Evolutionary conservation across 2,888 invertebrate species (phyloP).

Genomic region (Ormyrus labotus): DNA sequence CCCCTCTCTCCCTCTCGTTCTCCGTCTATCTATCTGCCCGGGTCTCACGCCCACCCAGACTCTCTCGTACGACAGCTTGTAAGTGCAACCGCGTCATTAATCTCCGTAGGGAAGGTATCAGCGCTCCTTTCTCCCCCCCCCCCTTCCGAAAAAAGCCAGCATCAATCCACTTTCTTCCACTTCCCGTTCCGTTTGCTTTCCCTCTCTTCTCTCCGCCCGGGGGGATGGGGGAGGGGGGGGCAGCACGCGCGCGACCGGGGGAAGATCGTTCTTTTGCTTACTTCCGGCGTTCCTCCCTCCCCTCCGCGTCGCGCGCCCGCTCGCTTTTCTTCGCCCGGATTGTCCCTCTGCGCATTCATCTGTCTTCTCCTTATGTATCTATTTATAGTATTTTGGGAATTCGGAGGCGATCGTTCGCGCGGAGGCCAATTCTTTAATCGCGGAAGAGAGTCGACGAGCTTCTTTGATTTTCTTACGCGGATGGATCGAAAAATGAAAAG

Average conservation of each 20-base stretch:
- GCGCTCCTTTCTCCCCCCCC: conserved; percentile 13
- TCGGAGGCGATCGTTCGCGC: neutral
- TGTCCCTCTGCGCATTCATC: conserved; percentile 15
- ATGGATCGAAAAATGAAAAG: too few relatives aligned
- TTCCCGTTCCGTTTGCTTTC: conserved; percentile 39
- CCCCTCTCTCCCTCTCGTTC: conserved; percentile 8
- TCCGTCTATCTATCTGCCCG: neutral
- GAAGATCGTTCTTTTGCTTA: too few relatives aligned
- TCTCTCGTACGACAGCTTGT: conserved; percentile 44
- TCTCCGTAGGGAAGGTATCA: conserved; percentile 42
- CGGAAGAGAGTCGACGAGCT: too few relatives aligned
- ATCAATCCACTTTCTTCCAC: conserved; percentile 51
- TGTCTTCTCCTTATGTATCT: conserved; percentile 1
- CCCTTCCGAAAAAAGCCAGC: conserved; percentile 36
- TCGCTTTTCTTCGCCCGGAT: conserved; percentile 16
- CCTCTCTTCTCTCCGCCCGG: neutral
- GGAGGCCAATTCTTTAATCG: too few relatives aligned
- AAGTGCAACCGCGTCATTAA: conserved; percentile 51
- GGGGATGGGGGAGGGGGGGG: too few relatives aligned
- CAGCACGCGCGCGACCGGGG: too few relatives aligned
- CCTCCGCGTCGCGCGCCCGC: neutral
- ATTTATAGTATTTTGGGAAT: neutral
- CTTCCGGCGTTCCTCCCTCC: too few relatives aligned
- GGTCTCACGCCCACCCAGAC: neutral
- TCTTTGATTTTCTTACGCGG: too few relatives aligned